Evolutionary conservation across 2,797 vertebrate genomes (phyloP).

Genomic region (Vultur gryphus): DNA sequence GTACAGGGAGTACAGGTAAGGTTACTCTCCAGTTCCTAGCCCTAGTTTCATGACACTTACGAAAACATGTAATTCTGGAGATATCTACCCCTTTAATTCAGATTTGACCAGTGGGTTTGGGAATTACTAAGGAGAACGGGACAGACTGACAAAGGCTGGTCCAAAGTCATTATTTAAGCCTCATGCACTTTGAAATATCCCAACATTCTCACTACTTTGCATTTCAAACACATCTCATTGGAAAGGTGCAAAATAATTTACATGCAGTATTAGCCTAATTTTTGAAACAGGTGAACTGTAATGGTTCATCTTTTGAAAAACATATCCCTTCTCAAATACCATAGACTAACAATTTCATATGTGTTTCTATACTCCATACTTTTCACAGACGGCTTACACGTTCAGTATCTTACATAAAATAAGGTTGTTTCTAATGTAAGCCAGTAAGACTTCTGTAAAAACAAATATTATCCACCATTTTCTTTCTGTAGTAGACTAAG

Average conservation of each 20-base stretch:
- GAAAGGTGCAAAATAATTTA: slow-evolving; percentile 5
- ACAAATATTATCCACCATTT: neutral
- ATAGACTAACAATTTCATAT: neutral
- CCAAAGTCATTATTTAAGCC: neutral
- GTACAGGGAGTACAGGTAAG: slow-evolving; percentile 14
- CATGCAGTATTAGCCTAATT: neutral
- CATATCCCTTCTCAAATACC: neutral
- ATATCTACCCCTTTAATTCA: neutral
- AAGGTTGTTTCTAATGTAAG: neutral
- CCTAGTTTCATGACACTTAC: neutral
- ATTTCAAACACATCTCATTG: neutral
- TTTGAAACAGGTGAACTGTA: neutral
- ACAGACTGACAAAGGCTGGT: neutral
- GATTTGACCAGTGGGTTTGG: neutral
- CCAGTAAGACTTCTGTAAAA: neutral
- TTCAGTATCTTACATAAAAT: neutral
- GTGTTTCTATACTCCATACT: neutral
- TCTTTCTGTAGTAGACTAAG: neutral
- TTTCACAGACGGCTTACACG: neutral
- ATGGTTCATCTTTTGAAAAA: neutral
- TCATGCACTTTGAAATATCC: neutral
- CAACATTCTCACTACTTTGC: neutral
- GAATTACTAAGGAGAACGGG: neutral
- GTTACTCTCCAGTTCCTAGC: neutral
- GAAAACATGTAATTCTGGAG: neutral